phyloP scores from a whole-genome alignment of 2,113 vertebrate genomes.

The Columbina picui region DNA sequence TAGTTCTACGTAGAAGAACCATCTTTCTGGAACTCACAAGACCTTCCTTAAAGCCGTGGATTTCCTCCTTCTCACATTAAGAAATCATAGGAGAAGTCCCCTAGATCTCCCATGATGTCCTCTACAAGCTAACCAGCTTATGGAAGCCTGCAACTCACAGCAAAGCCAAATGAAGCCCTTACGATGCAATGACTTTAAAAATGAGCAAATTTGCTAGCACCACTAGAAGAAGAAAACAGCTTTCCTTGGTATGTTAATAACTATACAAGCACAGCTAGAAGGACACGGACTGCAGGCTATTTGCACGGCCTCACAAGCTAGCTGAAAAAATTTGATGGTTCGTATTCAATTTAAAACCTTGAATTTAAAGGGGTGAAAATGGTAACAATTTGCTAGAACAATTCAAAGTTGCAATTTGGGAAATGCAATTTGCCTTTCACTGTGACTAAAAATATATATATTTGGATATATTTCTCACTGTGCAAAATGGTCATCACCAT shows the following conservation, averaged over 20 bases:
- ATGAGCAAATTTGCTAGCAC: neutral
- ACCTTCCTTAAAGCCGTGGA: neutral
- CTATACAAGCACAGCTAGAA: neutral
- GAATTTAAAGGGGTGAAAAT: neutral
- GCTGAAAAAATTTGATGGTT: neutral
- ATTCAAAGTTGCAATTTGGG: neutral
- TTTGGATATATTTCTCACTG: neutral
- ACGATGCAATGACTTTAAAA: neutral
- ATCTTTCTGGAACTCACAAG: neutral
- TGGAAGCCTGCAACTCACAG: neutral
- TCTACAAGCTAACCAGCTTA: neutral
- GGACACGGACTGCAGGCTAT: fast-evolving
- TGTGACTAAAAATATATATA: neutral
- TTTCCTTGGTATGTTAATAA: neutral
- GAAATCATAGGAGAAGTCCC: neutral
- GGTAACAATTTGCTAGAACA: neutral
- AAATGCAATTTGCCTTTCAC: neutral
- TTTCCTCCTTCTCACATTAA: neutral
- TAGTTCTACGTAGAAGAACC: neutral
- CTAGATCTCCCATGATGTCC: neutral
- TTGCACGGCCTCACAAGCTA: neutral
- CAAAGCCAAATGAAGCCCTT: neutral
- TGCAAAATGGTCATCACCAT: neutral
- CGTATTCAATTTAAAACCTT: neutral
- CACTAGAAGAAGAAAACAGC: neutral